phyloP scores from a whole-genome alignment of 2,113 vertebrate species.

The Channa maculata region DNA sequence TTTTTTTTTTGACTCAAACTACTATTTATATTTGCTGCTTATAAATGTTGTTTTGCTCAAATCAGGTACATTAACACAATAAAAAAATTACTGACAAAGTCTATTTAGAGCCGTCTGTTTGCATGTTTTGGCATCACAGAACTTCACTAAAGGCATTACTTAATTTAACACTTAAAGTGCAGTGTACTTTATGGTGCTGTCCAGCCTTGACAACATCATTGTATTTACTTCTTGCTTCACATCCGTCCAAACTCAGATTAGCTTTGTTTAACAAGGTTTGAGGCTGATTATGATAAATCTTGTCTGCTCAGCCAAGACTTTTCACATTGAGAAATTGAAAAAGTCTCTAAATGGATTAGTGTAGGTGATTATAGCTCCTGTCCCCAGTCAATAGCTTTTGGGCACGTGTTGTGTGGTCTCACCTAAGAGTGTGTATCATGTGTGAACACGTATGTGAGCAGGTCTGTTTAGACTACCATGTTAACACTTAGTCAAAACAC shows the following conservation, averaged over 20 bases:
- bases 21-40: too few species aligned
- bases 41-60: too few species aligned
- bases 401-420: constrained; percentile 57
- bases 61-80: too few species aligned
- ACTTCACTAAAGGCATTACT: too few species aligned
- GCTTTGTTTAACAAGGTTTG: constrained; percentile 68
- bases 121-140: too few species aligned
- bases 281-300: constrained; percentile 60
- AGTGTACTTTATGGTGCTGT: too few species aligned
- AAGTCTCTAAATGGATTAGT: constrained; percentile 82
- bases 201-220: neutral
- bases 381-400: constrained; percentile 65
- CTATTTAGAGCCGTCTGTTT: too few species aligned
- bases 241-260: constrained; percentile 68
- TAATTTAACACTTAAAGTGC: too few species aligned
- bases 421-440: constrained; percentile 2
- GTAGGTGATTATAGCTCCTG: constrained; percentile 80
- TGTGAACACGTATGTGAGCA: neutral
- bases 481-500: constrained; percentile 45
- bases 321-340: constrained; percentile 68
- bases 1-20: too few species aligned
- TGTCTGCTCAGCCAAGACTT: constrained; percentile 39
- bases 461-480: constrained; percentile 22
- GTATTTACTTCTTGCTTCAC: constrained; percentile 39
- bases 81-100: too few species aligned